Evolutionary conservation across 2,888 invertebrate genomes (phyloP).

Genomic region (Drosophila longiperda): DNA sequence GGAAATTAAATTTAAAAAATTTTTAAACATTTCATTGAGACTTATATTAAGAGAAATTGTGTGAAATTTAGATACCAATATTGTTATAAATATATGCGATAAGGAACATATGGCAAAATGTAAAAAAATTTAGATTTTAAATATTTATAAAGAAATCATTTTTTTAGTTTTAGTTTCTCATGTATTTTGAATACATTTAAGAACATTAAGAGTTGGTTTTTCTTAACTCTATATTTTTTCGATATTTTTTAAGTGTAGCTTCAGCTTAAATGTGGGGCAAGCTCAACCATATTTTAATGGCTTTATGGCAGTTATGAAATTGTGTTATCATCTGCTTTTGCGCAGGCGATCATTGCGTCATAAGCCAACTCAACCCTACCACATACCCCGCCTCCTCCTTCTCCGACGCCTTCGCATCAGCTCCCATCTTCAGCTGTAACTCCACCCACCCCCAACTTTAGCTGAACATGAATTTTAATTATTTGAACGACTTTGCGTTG

Average conservation of each 20-base stretch:
- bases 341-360: conserved; percentile 51
- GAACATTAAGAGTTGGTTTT: background rate
- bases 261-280: conserved; percentile 6
- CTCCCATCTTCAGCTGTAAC: background rate
- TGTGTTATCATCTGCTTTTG: conserved; percentile 55
- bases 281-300: conserved; percentile 43
- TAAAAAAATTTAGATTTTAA: background rate
- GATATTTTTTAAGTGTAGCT: background rate
- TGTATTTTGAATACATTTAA: background rate
- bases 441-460: conserved; percentile 14
- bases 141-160: background rate
- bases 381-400: background rate
- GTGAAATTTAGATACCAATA: background rate
- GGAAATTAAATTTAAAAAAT: accelerated
- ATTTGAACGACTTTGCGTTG: conserved; percentile 68
- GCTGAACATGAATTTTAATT: conserved; percentile 80
- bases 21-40: accelerated
- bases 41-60: accelerated
- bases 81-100: background rate
- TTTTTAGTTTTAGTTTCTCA: background rate
- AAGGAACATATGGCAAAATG: background rate
- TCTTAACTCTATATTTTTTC: too few species aligned
- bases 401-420: background rate
- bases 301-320: conserved; percentile 41
- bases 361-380: conserved; percentile 5